Evolutionary conservation across 2,888 invertebrate species (phyloP), one percentile per base, ranked within the genome.

Genomic region (Pristionchus entomophagus): DNA sequence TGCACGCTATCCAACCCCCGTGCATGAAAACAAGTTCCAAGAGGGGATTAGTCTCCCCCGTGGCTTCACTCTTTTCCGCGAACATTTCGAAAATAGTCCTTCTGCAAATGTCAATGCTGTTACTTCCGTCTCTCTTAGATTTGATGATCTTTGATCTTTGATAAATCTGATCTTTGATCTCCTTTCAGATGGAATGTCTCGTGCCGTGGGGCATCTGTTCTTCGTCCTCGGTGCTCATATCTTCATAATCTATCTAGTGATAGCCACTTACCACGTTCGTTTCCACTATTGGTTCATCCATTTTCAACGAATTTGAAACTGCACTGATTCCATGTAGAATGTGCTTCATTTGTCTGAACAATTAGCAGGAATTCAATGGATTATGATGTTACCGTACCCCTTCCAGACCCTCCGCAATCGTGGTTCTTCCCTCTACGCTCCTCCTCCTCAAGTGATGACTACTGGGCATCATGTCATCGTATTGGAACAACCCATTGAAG

Each of bases 401-500:
- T 29, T 84, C 14, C 56, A 84, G 84, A 69, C 45, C 8, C 56
- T 73, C 19, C 45, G 49, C 22, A 84, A 84, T 41, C 84, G 73
- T 38, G 73, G 73, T 73, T 73, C 73, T 3, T 51, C 73, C 4
- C 26, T 29, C 19, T 73, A 69, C 32, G 69, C 73, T 35, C 38
- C 83, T 45, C 65, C 83, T 65, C 83, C 83, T 29, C 45, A 41
- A 29, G 49, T 38, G 10, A n/a, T 77, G 1, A 32, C 85, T 19
- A 73, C 73, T 51, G 85, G 85, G 12, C 90, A 90, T 86, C 87
- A 88, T 22, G 88, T 91, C 3, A 91, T 91, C 78, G 88, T 90
- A 17, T 82, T 91, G 26, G 89, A 91, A 83, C 91, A 91, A 83
- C 91, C 91, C 8, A 90, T 91, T 17, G 91, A 91, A 73, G 88